These are phyloP conservation scores for Andrena flavipes DNA, from an alignment of 2,888 invertebrate species.

Conservation along the genomic window DNA sequence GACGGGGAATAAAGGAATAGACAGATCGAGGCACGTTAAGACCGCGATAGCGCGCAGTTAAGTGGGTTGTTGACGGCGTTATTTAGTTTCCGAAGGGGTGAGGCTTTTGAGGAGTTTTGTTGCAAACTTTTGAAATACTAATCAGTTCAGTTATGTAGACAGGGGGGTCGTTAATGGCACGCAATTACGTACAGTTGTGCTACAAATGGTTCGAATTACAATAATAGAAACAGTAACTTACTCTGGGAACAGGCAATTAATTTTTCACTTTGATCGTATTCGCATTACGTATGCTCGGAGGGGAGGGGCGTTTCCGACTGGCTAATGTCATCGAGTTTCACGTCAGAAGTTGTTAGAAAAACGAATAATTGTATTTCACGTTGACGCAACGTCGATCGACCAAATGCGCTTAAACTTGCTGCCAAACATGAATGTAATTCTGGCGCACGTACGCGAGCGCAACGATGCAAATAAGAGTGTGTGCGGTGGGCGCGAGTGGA, in stretches of 20 bases:
- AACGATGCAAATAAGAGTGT: not conserved
- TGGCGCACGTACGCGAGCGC: slow-evolving; percentile 5
- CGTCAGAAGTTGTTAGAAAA: slow-evolving; percentile 7
- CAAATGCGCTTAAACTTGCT: slow-evolving; percentile 77
- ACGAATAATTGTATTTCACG: slow-evolving; percentile 14
- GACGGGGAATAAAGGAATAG: slow-evolving; percentile 28
- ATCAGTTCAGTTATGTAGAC: too few relatives aligned
- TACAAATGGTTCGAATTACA: too few relatives aligned
- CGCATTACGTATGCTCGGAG: not conserved
- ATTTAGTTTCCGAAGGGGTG: slow-evolving; percentile 72
- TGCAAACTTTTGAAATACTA: slow-evolving; percentile 43
- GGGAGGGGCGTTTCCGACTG: not conserved
- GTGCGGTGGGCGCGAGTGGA: not conserved
- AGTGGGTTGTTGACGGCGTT: slow-evolving; percentile 71
- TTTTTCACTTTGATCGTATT: not conserved
- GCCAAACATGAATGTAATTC: slow-evolving; percentile 55
- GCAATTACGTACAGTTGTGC: too few relatives aligned
- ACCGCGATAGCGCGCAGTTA: slow-evolving; percentile 67
- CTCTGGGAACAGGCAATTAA: not conserved
- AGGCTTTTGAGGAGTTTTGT: not conserved
- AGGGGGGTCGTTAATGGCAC: too few relatives aligned
- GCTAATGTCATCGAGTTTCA: not conserved
- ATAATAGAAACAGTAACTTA: too few relatives aligned
- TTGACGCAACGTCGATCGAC: slow-evolving; percentile 57
- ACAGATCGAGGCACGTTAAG: slow-evolving; percentile 26